Evolutionary conservation across 2,888 invertebrate species (phyloP).

Genomic region (Volucella zonaria): DNA sequence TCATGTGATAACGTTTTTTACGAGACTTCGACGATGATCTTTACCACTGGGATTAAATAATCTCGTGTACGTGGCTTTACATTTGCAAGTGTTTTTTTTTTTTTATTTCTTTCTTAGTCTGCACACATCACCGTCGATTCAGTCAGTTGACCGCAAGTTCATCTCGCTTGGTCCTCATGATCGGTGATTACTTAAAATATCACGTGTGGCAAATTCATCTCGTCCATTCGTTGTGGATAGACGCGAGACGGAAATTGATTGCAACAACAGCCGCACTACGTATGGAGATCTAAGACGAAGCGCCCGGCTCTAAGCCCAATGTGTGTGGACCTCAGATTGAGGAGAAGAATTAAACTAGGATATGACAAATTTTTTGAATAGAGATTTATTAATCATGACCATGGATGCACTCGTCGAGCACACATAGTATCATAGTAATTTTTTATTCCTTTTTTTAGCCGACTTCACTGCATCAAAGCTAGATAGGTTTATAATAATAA

Average conservation of each 20-base stretch:
- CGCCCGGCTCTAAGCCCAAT: slow-evolving; percentile 12
- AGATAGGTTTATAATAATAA: slow-evolving; percentile 25
- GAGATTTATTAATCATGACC: slow-evolving; percentile 65
- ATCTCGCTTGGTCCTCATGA: slow-evolving; percentile 64
- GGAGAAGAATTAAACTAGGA: slow-evolving; percentile 66
- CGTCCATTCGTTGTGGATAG: slow-evolving; percentile 8
- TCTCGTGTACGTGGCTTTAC: slow-evolving; percentile 51
- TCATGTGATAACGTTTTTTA: slow-evolving; percentile 52
- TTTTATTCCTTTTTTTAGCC: slow-evolving; percentile 14
- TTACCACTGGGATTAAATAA: slow-evolving; percentile 66
- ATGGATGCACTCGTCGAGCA: slow-evolving; percentile 7
- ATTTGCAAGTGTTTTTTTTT: slow-evolving; percentile 11
- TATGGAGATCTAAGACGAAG: slow-evolving; percentile 50
- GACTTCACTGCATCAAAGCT: slow-evolving; percentile 50
- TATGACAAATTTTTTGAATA: slow-evolving; percentile 69
- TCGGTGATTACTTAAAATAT: slow-evolving; percentile 72
- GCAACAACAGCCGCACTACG: slow-evolving; percentile 57
- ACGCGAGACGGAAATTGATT: slow-evolving; percentile 45
- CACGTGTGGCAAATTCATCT: slow-evolving; percentile 73
- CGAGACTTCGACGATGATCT: slow-evolving; percentile 42
- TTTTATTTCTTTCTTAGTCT: not conserved
- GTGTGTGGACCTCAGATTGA: slow-evolving; percentile 46
- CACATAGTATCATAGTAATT: not conserved
- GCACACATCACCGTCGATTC: slow-evolving; percentile 45
- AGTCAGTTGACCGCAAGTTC: slow-evolving; percentile 63